phyloP scores from a whole-genome alignment of 2,113 vertebrate genomes.

The Porphyrio hochstetteri region DNA sequence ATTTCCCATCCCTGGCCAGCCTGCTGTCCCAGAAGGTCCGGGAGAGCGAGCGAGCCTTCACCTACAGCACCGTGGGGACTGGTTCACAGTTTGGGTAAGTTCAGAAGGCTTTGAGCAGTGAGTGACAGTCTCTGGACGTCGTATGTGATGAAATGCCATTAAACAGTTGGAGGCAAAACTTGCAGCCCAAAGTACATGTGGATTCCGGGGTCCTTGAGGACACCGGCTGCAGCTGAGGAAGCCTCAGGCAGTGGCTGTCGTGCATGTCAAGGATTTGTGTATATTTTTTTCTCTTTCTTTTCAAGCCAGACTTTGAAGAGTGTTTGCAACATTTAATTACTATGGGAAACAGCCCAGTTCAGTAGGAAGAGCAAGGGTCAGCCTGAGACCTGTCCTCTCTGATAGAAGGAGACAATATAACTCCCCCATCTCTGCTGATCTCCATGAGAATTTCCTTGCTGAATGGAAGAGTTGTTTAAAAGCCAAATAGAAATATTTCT shows the following conservation, averaged over 20 bases:
- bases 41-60: conserved; percentile 88
- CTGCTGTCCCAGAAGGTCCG: conserved; percentile 90
- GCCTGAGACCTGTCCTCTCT: not conserved
- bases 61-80: conserved; percentile 91
- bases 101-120: not conserved
- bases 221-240: not conserved
- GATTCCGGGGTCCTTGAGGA: not conserved
- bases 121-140: not conserved
- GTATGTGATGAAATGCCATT: not conserved
- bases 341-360: not conserved
- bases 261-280: not conserved
- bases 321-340: not conserved
- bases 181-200: not conserved
- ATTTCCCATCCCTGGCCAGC: conserved; percentile 79
- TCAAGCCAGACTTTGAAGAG: not conserved
- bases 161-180: conserved; percentile 55
- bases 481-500: not conserved
- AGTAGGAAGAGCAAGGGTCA: not conserved
- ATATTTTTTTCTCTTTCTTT: not conserved
- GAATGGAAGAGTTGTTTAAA: not conserved
- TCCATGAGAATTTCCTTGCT: not conserved
- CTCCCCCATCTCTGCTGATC: not conserved
- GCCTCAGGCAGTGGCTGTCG: conserved; percentile 29
- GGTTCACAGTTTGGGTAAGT: conserved; percentile 95
- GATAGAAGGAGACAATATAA: not conserved